phyloP scores from a whole-genome alignment of 1,140 invertebrate species.

The Drosophila asahinai region DNA sequence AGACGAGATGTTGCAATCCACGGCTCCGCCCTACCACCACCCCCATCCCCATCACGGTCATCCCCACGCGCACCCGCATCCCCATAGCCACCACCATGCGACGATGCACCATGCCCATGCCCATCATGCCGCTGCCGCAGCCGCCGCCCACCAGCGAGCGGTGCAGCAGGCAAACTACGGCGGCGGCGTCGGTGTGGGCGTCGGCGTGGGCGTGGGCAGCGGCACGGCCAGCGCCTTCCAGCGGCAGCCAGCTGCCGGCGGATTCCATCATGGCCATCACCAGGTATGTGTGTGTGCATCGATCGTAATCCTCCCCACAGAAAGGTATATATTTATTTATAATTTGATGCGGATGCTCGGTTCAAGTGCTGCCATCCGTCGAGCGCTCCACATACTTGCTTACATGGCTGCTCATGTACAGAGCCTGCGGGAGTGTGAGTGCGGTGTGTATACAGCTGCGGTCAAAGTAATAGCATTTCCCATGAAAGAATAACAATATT shows the following conservation, averaged over 20 bases:
- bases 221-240: conserved; percentile 80
- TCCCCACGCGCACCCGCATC: conserved; percentile 48
- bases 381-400: conserved; percentile 29
- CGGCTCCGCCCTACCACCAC: conserved; percentile 73
- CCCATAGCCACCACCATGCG: conserved; percentile 44
- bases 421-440: conserved; percentile 2
- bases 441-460: conserved; percentile 16
- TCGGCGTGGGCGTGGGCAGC: conserved; percentile 64
- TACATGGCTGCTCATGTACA: conserved; percentile 17
- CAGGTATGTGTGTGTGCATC: conserved; percentile 70
- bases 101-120: conserved; percentile 61
- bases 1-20: conserved; percentile 85
- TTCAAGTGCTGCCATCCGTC: conserved; percentile 67
- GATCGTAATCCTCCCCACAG: conserved; percentile 61
- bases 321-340: conserved; percentile 53
- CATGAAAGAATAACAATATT: conserved; percentile 1
- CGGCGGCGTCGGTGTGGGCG: conserved; percentile 33
- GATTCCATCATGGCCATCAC: conserved; percentile 84
- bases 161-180: conserved; percentile 65
- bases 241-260: conserved; percentile 67
- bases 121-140: conserved; percentile 51
- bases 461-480: conserved; percentile 9
- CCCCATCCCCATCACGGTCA: conserved; percentile 56
- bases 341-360: conserved; percentile 61
- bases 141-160: conserved; percentile 53